Conservation (phyloP, 2,888 invertebrate species). For the Cheiracanthium punctorium region DNA sequence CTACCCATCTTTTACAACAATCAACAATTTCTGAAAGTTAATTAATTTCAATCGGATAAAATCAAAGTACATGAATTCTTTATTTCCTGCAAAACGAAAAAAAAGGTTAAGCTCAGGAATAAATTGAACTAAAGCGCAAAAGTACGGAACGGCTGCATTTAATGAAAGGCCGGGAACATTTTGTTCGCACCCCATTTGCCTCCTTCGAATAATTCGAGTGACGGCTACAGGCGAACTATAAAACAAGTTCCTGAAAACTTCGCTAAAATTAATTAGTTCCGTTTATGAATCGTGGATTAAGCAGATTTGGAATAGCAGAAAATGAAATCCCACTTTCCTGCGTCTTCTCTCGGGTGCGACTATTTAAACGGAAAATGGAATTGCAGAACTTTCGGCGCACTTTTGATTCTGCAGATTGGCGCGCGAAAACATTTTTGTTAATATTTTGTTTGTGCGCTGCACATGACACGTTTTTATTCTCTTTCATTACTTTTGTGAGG, state of each 20-base stretch:
- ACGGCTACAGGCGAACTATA: too few species aligned
- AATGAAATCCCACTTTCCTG: neutral
- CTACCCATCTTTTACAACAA: too few species aligned
- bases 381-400: neutral
- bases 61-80: too few species aligned
- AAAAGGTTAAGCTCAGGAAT: too few species aligned
- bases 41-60: too few species aligned
- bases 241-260: neutral
- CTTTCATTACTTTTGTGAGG: neutral
- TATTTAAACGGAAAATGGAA: neutral
- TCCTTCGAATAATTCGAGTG: too few species aligned
- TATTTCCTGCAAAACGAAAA: too few species aligned
- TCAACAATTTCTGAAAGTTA: too few species aligned
- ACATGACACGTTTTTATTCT: neutral
- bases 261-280: neutral
- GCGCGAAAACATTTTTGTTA: neutral
- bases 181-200: too few species aligned
- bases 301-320: neutral
- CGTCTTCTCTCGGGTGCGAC: neutral
- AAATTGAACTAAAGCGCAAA: too few species aligned
- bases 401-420: neutral
- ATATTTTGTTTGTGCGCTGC: neutral
- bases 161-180: too few species aligned
- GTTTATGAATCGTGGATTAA: neutral
- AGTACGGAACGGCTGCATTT: too few species aligned